Base-by-base conservation (phyloP, 2,888 invertebrate species). In the Scaptomyza caliginosa region DNA sequence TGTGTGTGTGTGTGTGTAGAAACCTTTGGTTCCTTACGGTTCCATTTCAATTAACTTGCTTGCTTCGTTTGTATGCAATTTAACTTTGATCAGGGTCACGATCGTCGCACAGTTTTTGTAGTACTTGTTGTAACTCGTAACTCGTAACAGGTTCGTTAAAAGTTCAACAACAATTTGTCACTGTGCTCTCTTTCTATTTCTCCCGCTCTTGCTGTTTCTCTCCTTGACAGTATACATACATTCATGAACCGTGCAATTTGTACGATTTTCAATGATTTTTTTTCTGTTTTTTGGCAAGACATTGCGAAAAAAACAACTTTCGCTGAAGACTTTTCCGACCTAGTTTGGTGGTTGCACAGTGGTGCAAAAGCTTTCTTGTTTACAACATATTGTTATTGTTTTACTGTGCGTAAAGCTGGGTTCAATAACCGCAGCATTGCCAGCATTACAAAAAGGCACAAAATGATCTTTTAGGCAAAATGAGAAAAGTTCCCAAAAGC, bases 71-170 rank as follows among this genome's bases (percentile, higher is more conserved):
- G 34, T 38, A 26, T 43, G 60, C 40, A 51, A 49, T 54, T 48
- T 50, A 74, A 77, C 81, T 77, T 70, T 80, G 67, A 63, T 56
- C 78, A 70, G 67, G 65, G 67, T 69, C 70, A 58, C 36, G 60
- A 58, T 63, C 56, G 55, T 70, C 46, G 62, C 57, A 60, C 45
- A 45, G 11, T 28, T 28, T 1, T 26, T 26, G 11, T 28, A 26
- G 13, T 38, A 19, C 13, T 24, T 13, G 13, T 32, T 11, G 32
- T 32, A n/a, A n/a, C n/a, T n/a, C 4, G 13, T 5, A 7, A 16
- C 34, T 34, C 24, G 40, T 40, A 45, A 30, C 30, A 36, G 26
- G 16, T 66, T 66, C 63, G 62, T 32, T 72, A 60, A 76, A 60
- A 74, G 68, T 39, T 65, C 65, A 66, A 39, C 26, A 23, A 17